Evolutionary conservation across 35 echinoderm and acorn worm species (phyloP).

Genomic region (Lytechinus variegatus): DNA sequence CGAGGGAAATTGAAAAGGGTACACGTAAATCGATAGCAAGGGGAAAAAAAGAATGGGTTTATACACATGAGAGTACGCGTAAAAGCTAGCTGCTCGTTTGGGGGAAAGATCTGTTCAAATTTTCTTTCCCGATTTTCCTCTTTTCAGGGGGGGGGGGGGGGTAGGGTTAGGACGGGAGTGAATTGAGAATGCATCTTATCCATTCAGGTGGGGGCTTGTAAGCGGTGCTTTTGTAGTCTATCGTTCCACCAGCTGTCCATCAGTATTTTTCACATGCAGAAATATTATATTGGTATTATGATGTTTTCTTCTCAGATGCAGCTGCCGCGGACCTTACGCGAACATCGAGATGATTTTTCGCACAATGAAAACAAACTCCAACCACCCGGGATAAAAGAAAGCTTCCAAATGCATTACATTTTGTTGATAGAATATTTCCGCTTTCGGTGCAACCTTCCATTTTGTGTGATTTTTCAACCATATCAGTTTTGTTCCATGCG

Average conservation of each 20-base stretch:
- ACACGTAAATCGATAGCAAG: not conserved
- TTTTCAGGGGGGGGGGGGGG: not conserved
- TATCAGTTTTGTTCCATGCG: not conserved
- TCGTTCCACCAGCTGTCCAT: slow-evolving; percentile 31
- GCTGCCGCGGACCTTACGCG: not conserved
- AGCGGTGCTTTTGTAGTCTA: slow-evolving; percentile 47
- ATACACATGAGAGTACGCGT: not conserved
- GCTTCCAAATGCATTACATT: not conserved
- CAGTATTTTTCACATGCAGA: slow-evolving; percentile 30
- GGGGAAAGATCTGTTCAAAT: not conserved
- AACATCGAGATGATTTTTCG: not conserved
- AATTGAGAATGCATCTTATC: not conserved
- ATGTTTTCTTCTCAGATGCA: slow-evolving; percentile 27
- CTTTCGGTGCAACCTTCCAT: not conserved
- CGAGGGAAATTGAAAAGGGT: not conserved
- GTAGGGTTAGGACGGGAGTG: not conserved
- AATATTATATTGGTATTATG: not conserved
- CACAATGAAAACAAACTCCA: not conserved
- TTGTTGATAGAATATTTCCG: slow-evolving; percentile 4
- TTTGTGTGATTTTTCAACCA: not conserved
- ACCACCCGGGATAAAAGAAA: not conserved
- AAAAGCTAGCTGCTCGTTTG: slow-evolving; percentile 28
- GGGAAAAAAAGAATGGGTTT: not conserved
- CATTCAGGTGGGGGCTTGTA: slow-evolving; percentile 40
- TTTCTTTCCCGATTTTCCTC: not conserved